phyloP scores from a whole-genome alignment of 2,888 invertebrate species.

The Erynnis tages region DNA sequence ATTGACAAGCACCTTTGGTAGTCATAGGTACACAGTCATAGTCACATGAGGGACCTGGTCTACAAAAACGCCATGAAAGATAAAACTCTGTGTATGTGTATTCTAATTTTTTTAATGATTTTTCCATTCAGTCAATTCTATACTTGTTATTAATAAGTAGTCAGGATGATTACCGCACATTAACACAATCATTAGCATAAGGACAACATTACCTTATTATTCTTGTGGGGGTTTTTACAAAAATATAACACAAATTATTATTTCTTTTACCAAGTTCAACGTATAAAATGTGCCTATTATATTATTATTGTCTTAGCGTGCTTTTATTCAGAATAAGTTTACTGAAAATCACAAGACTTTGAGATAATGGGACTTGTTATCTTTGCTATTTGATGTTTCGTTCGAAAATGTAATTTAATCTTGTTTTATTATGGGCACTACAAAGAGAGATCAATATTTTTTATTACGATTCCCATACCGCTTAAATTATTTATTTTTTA shows the following conservation, averaged over 20 bases:
- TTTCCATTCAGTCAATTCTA: conserved; percentile 50
- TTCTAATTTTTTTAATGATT: no score
- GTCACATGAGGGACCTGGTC: no score
- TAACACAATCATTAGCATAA: conserved; percentile 8
- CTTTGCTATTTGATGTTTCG: background rate
- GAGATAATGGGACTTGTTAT: conserved; percentile 3
- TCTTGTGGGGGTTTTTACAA: background rate
- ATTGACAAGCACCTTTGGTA: no score
- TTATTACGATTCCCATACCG: no score
- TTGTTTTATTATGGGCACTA: background rate
- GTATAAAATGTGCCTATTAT: conserved; percentile 4
- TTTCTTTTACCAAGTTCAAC: background rate
- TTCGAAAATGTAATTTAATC: background rate
- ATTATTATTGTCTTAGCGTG: conserved; percentile 4
- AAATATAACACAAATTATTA: background rate
- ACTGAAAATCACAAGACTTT: conserved; percentile 10
- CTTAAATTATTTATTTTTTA: no score
- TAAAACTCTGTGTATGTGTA: no score
- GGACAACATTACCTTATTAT: conserved; percentile 1
- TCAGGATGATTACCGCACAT: no score
- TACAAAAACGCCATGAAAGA: no score
- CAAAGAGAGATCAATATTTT: no score
- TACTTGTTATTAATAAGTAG: no score
- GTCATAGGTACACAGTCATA: no score
- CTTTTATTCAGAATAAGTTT: conserved; percentile 9